phyloP scores from a whole-genome alignment of 2,113 vertebrate species.

The Chaetops frenatus region DNA sequence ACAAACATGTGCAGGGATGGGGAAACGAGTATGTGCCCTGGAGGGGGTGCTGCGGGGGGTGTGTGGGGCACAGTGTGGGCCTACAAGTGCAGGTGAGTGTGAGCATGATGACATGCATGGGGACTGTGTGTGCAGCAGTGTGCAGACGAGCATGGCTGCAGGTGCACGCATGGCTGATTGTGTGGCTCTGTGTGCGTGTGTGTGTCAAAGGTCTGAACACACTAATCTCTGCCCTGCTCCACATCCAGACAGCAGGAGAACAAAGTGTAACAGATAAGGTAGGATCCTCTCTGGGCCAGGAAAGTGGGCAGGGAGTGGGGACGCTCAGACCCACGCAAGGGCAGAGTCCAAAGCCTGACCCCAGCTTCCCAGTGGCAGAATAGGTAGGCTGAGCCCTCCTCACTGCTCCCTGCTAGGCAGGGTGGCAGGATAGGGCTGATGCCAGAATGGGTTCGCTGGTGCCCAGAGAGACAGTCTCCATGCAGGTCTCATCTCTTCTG shows the following conservation, averaged over 20 bases:
- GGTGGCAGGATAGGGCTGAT: background rate
- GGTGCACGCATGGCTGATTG: background rate
- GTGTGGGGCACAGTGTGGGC: rapidly evolving
- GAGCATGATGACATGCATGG: rapidly evolving
- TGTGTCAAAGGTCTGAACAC: conserved; percentile 39
- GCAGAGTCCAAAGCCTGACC: conserved; percentile 47
- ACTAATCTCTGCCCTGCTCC: conserved; percentile 47
- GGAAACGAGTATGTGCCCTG: rapidly evolving
- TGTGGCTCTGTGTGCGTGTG: background rate
- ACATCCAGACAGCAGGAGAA: conserved; percentile 56
- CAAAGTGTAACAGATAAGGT: conserved; percentile 63
- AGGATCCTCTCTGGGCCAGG: background rate
- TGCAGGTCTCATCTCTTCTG: background rate
- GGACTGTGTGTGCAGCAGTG: background rate
- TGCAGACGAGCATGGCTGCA: background rate
- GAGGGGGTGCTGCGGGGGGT: rapidly evolving
- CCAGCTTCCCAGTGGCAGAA: background rate
- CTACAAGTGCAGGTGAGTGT: background rate
- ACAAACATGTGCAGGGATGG: background rate
- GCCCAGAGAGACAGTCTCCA: background rate
- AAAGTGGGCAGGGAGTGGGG: background rate
- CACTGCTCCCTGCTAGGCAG: rapidly evolving
- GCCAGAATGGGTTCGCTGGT: background rate
- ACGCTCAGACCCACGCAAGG: conserved; percentile 18
- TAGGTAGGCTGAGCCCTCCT: background rate